Conservation (phyloP, 2,797 vertebrate species). For the Gambusia yucatana region DNA sequence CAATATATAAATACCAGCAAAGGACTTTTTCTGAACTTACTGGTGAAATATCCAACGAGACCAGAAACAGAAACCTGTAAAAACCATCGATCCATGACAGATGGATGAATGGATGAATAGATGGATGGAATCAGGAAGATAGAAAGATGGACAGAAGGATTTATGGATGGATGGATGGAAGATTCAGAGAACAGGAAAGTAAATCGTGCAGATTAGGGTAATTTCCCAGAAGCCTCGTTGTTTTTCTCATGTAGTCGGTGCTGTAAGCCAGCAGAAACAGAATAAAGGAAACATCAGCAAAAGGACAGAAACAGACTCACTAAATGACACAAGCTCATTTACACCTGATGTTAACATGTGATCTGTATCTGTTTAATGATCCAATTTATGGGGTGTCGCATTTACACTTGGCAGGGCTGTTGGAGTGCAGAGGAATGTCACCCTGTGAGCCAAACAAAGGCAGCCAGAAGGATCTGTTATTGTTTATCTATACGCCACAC, state of each 20-base stretch:
- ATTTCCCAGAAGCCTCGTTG: neutral
- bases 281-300: neutral
- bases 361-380: constrained; percentile 25
- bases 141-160: neutral
- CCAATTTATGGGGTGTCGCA: constrained; percentile 19
- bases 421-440: neutral
- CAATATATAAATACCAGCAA: neutral
- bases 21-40: neutral
- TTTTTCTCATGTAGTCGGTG: neutral
- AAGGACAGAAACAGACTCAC: neutral
- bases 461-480: constrained; percentile 3
- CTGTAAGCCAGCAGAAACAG: neutral
- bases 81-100: neutral
- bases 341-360: constrained; percentile 8
- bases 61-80: neutral
- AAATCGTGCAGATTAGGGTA: neutral
- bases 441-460: constrained; percentile 9
- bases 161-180: neutral
- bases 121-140: neutral
- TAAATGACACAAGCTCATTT: constrained; percentile 8
- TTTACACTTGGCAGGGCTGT: constrained; percentile 22
- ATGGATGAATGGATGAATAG: neutral
- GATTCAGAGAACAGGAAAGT: neutral
- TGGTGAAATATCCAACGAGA: neutral
- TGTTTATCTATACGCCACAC: neutral